Conservation (phyloP, 2,113 vertebrate genomes). For the Aleadryas rufinucha region DNA sequence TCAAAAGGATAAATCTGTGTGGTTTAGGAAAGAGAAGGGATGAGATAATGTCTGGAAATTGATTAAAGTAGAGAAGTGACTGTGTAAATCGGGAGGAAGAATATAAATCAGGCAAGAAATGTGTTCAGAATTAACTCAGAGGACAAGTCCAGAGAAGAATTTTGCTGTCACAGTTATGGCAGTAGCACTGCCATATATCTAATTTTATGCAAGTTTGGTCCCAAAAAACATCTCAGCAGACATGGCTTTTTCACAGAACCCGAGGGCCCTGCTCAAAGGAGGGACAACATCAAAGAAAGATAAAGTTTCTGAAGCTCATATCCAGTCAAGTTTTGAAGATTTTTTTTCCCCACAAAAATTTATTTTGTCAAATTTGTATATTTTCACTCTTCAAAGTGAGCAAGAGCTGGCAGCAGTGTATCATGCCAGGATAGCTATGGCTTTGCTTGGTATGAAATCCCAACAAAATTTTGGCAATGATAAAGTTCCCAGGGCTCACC, state of each 20-base stretch:
- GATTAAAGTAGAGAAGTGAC: background rate
- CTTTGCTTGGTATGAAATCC: background rate
- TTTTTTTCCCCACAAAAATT: background rate
- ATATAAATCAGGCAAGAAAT: constrained; percentile 20
- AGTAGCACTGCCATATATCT: background rate
- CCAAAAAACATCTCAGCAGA: background rate
- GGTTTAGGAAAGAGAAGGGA: background rate
- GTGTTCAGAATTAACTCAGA: background rate
- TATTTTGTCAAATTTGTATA: background rate
- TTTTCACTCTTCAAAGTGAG: background rate
- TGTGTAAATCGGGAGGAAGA: background rate
- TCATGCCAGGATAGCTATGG: background rate
- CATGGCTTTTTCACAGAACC: background rate
- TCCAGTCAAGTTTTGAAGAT: background rate
- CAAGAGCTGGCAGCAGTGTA: background rate
- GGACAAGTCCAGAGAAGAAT: background rate
- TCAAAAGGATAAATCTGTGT: background rate
- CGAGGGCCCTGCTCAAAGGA: background rate
- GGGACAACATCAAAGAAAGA: background rate
- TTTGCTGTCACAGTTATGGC: background rate
- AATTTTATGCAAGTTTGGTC: background rate
- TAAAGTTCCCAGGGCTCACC: background rate
- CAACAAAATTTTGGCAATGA: background rate
- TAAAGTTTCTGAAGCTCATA: background rate
- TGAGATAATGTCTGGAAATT: constrained; percentile 1